These are phyloP conservation scores for Proteles cristata DNA, from an alignment of 2,113 vertebrate genomes.

Conservation along the genomic window DNA sequence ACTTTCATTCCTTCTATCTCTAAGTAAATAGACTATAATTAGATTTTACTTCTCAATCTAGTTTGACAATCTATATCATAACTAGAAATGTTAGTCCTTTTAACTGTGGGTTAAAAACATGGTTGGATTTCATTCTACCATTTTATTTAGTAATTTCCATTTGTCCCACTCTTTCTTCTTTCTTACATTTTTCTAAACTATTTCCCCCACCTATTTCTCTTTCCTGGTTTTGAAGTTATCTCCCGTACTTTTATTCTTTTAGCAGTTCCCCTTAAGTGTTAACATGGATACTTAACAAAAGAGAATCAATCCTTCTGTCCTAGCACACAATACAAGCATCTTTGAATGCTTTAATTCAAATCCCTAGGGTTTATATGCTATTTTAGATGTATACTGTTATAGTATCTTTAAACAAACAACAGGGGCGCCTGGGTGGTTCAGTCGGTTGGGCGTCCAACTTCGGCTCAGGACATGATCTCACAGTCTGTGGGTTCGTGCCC, in stretches of 20 bases:
- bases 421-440: neutral
- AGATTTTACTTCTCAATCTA: neutral
- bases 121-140: neutral
- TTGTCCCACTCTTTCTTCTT: neutral
- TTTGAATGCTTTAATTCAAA: constrained; percentile 6
- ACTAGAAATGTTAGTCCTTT: neutral
- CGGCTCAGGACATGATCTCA: too few species aligned
- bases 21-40: neutral
- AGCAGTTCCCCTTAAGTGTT: neutral
- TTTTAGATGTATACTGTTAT: neutral
- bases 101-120: neutral
- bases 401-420: neutral
- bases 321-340: neutral
- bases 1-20: neutral
- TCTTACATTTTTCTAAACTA: neutral
- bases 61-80: neutral
- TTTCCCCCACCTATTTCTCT: neutral
- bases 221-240: neutral
- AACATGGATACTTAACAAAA: neutral
- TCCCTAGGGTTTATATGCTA: neutral
- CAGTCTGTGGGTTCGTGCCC: too few species aligned
- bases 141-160: neutral
- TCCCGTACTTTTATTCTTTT: neutral
- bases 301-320: neutral
- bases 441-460: too few species aligned